phyloP scores from a whole-genome alignment of 2,888 invertebrate species.

The Idaea straminata region DNA sequence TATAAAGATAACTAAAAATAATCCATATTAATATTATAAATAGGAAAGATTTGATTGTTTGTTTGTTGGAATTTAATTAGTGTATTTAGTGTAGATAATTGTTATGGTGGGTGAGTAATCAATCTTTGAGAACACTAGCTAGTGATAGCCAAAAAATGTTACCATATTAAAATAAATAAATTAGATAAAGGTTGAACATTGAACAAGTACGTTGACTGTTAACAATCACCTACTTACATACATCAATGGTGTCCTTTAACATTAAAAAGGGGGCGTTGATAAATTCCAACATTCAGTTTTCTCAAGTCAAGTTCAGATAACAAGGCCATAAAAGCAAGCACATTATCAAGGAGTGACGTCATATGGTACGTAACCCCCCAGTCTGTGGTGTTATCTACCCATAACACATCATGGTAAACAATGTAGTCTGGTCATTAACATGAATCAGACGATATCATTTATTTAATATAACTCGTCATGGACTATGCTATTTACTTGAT shows the following conservation, averaged over 20 bases:
- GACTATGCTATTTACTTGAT: constrained; percentile 31
- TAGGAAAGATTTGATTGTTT: no score
- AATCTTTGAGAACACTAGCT: no score
- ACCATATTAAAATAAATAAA: no score
- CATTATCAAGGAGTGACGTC: not conserved
- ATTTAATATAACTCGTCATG: constrained; percentile 31
- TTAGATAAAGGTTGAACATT: no score
- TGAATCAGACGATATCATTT: constrained; percentile 34
- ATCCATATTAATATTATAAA: no score
- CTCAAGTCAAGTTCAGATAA: not conserved
- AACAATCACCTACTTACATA: not conserved
- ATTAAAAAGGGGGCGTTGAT: not conserved
- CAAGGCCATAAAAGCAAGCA: not conserved
- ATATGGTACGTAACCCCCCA: not conserved
- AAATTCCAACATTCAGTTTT: not conserved
- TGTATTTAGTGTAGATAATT: no score
- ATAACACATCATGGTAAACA: constrained; percentile 21
- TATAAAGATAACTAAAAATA: no score
- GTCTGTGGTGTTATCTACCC: not conserved
- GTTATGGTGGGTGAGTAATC: no score
- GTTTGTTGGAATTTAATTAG: no score
- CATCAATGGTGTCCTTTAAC: not conserved
- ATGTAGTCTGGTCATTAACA: constrained; percentile 20
- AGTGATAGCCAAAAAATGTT: no score
- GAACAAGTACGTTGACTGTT: no score